Base-by-base conservation (phyloP, 2,888 invertebrate species). In the Drosophila meridionalis region DNA sequence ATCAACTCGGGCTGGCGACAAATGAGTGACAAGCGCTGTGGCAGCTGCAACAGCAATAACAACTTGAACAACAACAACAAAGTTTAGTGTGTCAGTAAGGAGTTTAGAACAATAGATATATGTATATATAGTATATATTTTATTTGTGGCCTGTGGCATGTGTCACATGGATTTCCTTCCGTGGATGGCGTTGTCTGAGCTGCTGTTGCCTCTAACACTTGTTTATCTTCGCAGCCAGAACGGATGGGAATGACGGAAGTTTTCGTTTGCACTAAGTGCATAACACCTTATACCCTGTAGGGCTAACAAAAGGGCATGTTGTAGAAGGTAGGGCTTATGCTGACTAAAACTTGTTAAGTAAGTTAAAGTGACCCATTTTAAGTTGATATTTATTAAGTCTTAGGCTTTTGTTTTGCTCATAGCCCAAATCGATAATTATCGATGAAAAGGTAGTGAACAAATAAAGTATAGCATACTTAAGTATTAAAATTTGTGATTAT, bases 231-330 rank as follows among this genome's bases (percentile, higher is more conserved):
- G 6, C 52, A 40, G 40, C 36, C 26, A 26, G 42, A 47, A 42
- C 83, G 89, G 80, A 86, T 80, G 87, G 45, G 36, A 14, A 64
- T 70, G 75, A 78, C 83, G 89, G 89, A 83, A 86, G 84, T 86
- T 86, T 70, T 59, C 61, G 59, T 65, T 72, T 57, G 76, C 78
- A 63, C 26, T 58, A 70, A 67, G 57, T 63, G 50, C 48, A 55
- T 36, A 45, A 32, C 36, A 43, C 34, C 58, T 20, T 12, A 26
- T 36, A 43, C 48, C 43, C 50, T 43, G 28, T 4, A 42, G 42
- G 12, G 50, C 2, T 9, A 30, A 3, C 4, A 3, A 11, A 14
- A 38, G 8, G 55, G 34, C 4, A 32, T 50, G 30, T 1, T 50
- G 48, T 4, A 50, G 2, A 28, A 0, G 28, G 9, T 3, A 3